Percentiles rank a stretch among this genome's conserved stretches.
Conservation (phyloP, 1,140 invertebrate species). For the Formica exsecta region DNA sequence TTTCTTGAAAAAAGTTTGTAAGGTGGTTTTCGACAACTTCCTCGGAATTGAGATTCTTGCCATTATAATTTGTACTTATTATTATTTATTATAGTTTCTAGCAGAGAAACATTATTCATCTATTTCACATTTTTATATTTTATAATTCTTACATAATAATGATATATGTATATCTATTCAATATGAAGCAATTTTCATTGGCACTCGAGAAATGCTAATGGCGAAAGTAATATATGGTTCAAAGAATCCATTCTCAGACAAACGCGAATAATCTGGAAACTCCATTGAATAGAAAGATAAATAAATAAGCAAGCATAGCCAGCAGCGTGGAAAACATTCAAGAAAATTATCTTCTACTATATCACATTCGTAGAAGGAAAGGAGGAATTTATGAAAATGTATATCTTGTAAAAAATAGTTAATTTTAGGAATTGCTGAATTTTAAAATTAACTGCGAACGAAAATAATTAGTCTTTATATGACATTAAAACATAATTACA, state of each 20-base stretch:
- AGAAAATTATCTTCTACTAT: constrained; percentile 12
- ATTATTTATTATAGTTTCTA: too few relatives aligned
- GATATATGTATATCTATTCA: neutral
- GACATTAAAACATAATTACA: neutral
- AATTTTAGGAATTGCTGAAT: neutral
- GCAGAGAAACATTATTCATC: too few relatives aligned
- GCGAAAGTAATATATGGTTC: constrained; percentile 52
- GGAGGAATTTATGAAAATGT: neutral
- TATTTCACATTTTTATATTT: too few relatives aligned
- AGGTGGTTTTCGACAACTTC: too few relatives aligned
- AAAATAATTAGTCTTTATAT: neutral
- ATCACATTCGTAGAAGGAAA: neutral
- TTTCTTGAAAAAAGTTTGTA: too few relatives aligned
- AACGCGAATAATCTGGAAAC: constrained; percentile 13
- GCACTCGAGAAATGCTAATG: neutral
- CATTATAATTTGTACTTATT: too few relatives aligned
- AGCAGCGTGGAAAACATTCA: neutral
- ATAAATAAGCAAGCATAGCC: neutral
- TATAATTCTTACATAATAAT: too few relatives aligned
- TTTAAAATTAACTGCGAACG: neutral
- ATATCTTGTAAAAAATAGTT: neutral
- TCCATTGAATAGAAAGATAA: neutral
- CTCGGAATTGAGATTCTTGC: too few relatives aligned
- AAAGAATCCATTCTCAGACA: constrained; percentile 23
- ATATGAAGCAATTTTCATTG: constrained; percentile 7